A percentile compares a stretch with the other conserved stretches of the same genome.
Evolutionary conservation across 2,888 invertebrate genomes (phyloP).

Genomic region (Iphiclides podalirius): DNA sequence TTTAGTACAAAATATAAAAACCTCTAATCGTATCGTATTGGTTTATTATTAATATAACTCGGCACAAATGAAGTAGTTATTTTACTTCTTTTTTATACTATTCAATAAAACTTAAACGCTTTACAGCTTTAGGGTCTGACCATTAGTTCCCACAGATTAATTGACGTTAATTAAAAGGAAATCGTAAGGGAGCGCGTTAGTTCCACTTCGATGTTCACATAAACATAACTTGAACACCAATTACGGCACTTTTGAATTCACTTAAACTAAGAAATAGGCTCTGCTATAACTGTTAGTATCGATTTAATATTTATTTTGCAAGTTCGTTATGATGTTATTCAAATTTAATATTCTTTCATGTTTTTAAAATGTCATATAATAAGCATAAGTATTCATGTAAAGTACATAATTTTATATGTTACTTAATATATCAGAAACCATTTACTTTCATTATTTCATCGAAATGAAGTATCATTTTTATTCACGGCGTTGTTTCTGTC

Average conservation of each 20-base stretch:
- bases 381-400: too few species aligned
- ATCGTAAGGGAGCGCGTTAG: constrained; percentile 12
- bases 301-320: too few species aligned
- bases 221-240: neutral
- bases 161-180: constrained; percentile 19
- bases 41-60: neutral
- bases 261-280: neutral
- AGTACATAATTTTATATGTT: too few species aligned
- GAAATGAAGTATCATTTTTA: too few species aligned
- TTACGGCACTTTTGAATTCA: neutral
- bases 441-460: too few species aligned
- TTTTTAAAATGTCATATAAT: too few species aligned
- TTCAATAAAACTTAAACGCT: constrained; percentile 17
- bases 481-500: too few species aligned
- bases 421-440: too few species aligned
- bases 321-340: too few species aligned
- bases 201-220: constrained; percentile 11
- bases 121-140: constrained; percentile 14
- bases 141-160: constrained; percentile 19
- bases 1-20: too few species aligned
- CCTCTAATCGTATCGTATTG: neutral
- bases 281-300: too few species aligned
- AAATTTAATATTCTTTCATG: too few species aligned
- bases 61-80: neutral
- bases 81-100: neutral